Evolutionary conservation across 2,113 vertebrate species (phyloP).

Genomic region (Chitala chitala): DNA sequence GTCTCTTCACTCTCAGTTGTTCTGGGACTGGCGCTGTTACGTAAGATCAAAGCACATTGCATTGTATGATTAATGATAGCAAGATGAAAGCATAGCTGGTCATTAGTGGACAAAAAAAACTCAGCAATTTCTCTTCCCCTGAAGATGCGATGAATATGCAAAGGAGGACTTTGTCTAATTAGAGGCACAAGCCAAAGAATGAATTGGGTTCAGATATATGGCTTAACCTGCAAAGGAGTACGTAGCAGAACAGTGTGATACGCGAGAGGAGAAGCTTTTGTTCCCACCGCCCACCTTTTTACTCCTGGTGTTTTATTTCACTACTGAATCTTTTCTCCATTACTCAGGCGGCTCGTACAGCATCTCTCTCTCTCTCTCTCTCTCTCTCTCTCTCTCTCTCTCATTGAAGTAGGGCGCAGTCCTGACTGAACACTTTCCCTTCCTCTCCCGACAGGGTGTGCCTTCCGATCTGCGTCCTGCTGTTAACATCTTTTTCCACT

Average conservation of each 20-base stretch:
- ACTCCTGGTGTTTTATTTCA: slow-evolving; percentile 40
- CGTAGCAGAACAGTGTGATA: not conserved
- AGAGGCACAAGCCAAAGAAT: not conserved
- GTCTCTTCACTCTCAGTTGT: not conserved
- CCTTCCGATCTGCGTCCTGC: slow-evolving; percentile 12
- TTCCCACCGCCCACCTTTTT: slow-evolving; percentile 12
- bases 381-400: not conserved
- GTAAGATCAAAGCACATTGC: slow-evolving; percentile 15
- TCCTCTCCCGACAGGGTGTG: slow-evolving; percentile 39
- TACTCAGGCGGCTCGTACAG: slow-evolving; percentile 43
- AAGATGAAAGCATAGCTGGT: slow-evolving; percentile 27
- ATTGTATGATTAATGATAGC: slow-evolving; percentile 17
- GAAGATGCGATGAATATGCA: slow-evolving; percentile 4
- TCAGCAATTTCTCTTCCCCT: slow-evolving; percentile 24
- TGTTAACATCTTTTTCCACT: slow-evolving; percentile 61
- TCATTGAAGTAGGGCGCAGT: not conserved
- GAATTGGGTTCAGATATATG: not conserved
- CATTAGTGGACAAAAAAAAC: slow-evolving; percentile 12
- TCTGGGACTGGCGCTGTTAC: not conserved
- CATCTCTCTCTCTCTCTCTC: not conserved
- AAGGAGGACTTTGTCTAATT: slow-evolving; percentile 17
- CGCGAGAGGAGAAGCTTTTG: slow-evolving; percentile 7
- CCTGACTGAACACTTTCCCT: slow-evolving; percentile 46
- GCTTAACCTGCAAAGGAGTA: not conserved
- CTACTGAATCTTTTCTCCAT: slow-evolving; percentile 35